Evolutionary conservation across 1,140 invertebrate species (phyloP).

Genomic region (Cotesia glomerata): DNA sequence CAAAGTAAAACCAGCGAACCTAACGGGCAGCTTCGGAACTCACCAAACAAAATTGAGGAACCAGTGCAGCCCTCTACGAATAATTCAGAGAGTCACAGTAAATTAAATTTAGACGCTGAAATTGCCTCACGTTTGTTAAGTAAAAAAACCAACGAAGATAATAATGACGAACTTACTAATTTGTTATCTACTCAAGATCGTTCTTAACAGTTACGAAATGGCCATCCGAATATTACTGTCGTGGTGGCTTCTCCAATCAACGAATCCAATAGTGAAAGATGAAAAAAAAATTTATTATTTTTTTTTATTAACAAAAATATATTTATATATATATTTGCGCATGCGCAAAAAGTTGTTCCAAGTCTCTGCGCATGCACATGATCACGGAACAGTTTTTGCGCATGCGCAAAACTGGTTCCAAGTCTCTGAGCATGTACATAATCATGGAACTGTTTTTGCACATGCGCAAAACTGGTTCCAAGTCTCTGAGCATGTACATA

Average conservation of each 20-base stretch:
- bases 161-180: slow-evolving; percentile 47
- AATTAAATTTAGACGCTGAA: slow-evolving; percentile 44
- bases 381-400: too few relatives aligned
- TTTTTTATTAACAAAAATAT: too few relatives aligned
- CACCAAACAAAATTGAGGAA: slow-evolving; percentile 41
- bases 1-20: slow-evolving; percentile 41
- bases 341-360: too few relatives aligned
- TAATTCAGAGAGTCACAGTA: slow-evolving; percentile 36
- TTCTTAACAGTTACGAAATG: slow-evolving; percentile 54
- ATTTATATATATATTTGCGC: too few relatives aligned
- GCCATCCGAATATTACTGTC: slow-evolving; percentile 36
- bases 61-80: slow-evolving; percentile 26
- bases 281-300: background rate
- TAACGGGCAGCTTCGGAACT: slow-evolving; percentile 55
- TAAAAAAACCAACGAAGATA: slow-evolving; percentile 44
- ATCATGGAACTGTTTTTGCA: too few relatives aligned
- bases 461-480: too few relatives aligned
- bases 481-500: too few relatives aligned
- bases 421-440: too few relatives aligned
- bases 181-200: slow-evolving; percentile 49
- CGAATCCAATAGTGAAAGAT: slow-evolving; percentile 5
- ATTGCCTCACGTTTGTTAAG: slow-evolving; percentile 37
- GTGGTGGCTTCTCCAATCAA: slow-evolving; percentile 25
- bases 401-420: too few relatives aligned
- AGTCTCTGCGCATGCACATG: too few relatives aligned